A percentile compares a stretch with the other conserved stretches of the same genome.
Conservation (phyloP, 2,888 invertebrate species). For the Neocrepidodera transversa region DNA sequence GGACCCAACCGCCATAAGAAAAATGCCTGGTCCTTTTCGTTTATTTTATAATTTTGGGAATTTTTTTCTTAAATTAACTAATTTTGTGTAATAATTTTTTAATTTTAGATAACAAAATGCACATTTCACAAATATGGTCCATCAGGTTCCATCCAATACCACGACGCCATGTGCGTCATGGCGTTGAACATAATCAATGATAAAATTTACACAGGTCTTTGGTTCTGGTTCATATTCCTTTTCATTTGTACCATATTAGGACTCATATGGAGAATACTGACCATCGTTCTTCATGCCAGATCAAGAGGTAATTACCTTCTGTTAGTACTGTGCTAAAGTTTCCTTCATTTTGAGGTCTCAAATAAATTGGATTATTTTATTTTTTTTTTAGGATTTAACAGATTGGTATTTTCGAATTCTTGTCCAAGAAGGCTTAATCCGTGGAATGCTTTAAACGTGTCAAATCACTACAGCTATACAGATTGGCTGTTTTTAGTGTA, state of each 20-base stretch:
- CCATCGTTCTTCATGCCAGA: constrained; percentile 72
- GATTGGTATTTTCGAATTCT: constrained; percentile 68
- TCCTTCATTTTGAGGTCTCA: too few relatives aligned
- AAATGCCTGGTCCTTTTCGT: too few relatives aligned
- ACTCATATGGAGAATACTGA: constrained; percentile 76
- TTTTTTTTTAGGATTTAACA: constrained; percentile 59
- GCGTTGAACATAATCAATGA: constrained; percentile 91
- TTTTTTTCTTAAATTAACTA: too few relatives aligned
- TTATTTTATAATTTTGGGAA: too few relatives aligned
- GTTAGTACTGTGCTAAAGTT: too few relatives aligned
- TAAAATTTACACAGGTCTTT: constrained; percentile 85
- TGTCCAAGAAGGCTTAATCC: constrained; percentile 71
- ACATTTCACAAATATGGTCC: constrained; percentile 89
- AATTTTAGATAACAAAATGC: constrained; percentile 91
- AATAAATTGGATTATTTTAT: too few relatives aligned
- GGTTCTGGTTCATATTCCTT: constrained; percentile 85
- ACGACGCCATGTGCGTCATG: constrained; percentile 86
- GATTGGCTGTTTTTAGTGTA: constrained; percentile 89
- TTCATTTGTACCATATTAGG: constrained; percentile 70
- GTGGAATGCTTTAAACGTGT: constrained; percentile 65
- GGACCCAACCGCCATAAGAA: too few relatives aligned
- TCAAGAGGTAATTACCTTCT: constrained; percentile 71
- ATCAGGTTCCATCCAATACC: constrained; percentile 82
- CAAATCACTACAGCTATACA: constrained; percentile 74
- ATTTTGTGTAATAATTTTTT: too few relatives aligned